A percentile compares a stretch with the other conserved stretches of the same genome.
Conservation (phyloP, 2,113 vertebrate species). For the Parotia lawesii region DNA sequence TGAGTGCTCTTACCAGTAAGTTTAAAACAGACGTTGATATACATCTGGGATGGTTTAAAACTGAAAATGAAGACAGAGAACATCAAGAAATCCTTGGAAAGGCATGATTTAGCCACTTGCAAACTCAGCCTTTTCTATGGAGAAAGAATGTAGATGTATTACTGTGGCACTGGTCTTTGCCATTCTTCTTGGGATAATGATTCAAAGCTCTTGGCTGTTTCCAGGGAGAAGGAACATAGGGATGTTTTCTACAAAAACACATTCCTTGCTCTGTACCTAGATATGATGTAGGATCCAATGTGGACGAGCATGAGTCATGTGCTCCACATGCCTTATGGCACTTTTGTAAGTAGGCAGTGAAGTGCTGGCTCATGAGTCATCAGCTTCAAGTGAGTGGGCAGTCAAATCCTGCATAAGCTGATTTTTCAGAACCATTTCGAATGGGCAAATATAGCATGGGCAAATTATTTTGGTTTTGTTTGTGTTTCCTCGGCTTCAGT, state of each 20-base stretch:
- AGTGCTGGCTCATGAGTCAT: slow-evolving; percentile 14
- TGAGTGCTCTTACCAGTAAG: background rate
- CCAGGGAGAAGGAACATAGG: background rate
- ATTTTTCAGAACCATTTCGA: slow-evolving; percentile 7
- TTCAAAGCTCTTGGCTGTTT: background rate
- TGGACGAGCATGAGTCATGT: background rate
- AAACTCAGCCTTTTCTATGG: background rate
- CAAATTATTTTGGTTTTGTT: slow-evolving; percentile 12
- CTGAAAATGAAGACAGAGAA: background rate
- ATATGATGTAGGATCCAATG: background rate
- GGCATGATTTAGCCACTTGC: background rate
- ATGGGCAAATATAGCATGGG: background rate
- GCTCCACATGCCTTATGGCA: background rate
- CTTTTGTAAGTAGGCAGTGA: slow-evolving; percentile 8
- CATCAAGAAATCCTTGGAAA: background rate
- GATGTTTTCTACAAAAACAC: background rate
- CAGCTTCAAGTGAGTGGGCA: slow-evolving; percentile 32
- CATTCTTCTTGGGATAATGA: background rate
- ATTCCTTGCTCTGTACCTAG: background rate
- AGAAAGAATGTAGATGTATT: background rate
- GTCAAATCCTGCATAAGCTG: background rate
- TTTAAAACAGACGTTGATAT: background rate
- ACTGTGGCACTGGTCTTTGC: background rate
- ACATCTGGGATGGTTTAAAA: background rate
- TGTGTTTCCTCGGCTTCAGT: background rate